Evolutionary conservation across 2,797 vertebrate species (phyloP).

Genomic region (Sebastes matsubarae): DNA sequence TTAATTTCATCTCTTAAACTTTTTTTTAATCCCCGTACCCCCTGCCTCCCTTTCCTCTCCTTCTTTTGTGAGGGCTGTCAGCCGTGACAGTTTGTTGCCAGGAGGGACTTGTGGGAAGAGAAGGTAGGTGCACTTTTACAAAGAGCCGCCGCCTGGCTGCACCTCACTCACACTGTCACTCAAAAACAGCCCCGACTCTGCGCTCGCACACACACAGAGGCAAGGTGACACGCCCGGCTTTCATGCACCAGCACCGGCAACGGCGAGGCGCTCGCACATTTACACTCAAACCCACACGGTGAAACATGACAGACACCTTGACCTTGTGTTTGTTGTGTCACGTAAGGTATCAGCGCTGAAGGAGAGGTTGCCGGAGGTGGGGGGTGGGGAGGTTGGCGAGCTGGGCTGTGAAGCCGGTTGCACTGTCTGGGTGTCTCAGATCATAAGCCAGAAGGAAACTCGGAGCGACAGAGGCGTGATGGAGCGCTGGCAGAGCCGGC

Average conservation of each 20-base stretch:
- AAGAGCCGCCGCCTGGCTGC: conserved; percentile 81
- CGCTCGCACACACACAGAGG: conserved; percentile 27
- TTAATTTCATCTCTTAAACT: conserved; percentile 86
- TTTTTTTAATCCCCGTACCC: conserved; percentile 82
- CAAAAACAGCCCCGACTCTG: conserved; percentile 63
- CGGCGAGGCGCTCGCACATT: conserved; percentile 34
- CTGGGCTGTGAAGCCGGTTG: conserved; percentile 41
- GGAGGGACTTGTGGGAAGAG: conserved; percentile 82
- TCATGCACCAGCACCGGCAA: conserved; percentile 43
- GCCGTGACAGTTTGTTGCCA: conserved; percentile 85
- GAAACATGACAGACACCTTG: conserved; percentile 75
- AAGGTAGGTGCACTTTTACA: conserved; percentile 84
- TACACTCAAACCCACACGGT: conserved; percentile 50
- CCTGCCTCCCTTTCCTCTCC: conserved; percentile 77
- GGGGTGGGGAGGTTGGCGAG: background rate
- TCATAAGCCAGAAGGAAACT: conserved; percentile 76
- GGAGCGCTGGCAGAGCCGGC: conserved; percentile 62
- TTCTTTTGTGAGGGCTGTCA: conserved; percentile 83
- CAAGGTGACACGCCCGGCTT: conserved; percentile 64
- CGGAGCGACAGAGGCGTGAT: conserved; percentile 74
- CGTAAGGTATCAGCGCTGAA: conserved; percentile 30
- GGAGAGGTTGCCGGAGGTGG: background rate
- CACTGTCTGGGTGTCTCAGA: conserved; percentile 73
- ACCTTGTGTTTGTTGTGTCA: conserved; percentile 78
- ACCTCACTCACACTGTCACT: conserved; percentile 80